phyloP scores from a whole-genome alignment of 2,888 invertebrate species.

The Holacanthella duospinosa region DNA sequence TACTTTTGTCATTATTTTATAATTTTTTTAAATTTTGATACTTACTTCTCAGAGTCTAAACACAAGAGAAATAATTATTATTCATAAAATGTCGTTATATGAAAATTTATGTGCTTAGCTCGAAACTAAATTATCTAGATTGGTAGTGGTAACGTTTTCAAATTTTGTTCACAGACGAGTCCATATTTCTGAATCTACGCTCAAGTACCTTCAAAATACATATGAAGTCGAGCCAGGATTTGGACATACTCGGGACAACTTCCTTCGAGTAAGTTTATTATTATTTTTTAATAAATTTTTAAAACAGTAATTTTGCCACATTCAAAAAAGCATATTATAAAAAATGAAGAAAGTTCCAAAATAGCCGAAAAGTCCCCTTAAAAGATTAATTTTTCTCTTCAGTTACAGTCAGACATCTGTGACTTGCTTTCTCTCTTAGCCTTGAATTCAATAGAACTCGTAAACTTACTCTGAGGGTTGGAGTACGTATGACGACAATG shows the following conservation, averaged over 20 bases:
- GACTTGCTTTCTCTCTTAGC: background rate
- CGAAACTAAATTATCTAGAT: background rate
- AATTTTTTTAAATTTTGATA: too few relatives aligned
- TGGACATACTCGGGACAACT: slow-evolving; percentile 70
- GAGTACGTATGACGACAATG: too few relatives aligned
- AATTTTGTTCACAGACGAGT: slow-evolving; percentile 60
- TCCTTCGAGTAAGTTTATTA: slow-evolving; percentile 52
- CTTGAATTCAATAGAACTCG: too few relatives aligned
- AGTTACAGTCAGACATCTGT: background rate
- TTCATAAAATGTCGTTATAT: too few relatives aligned
- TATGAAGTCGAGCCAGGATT: slow-evolving; percentile 91
- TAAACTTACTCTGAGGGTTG: too few relatives aligned
- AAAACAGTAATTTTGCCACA: too few relatives aligned
- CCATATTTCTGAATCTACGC: slow-evolving; percentile 85
- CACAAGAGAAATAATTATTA: too few relatives aligned
- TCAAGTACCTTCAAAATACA: slow-evolving; percentile 69
- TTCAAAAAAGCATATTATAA: too few relatives aligned
- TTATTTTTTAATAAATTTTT: too few relatives aligned
- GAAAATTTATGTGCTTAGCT: background rate
- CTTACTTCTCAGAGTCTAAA: too few relatives aligned
- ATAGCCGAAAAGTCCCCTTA: too few relatives aligned
- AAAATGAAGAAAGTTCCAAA: background rate
- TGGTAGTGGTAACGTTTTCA: background rate
- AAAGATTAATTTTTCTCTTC: background rate
- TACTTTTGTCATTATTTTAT: too few relatives aligned